Evolutionary conservation across 2,888 invertebrate species (phyloP).

Genomic region (Drosophila merina): DNA sequence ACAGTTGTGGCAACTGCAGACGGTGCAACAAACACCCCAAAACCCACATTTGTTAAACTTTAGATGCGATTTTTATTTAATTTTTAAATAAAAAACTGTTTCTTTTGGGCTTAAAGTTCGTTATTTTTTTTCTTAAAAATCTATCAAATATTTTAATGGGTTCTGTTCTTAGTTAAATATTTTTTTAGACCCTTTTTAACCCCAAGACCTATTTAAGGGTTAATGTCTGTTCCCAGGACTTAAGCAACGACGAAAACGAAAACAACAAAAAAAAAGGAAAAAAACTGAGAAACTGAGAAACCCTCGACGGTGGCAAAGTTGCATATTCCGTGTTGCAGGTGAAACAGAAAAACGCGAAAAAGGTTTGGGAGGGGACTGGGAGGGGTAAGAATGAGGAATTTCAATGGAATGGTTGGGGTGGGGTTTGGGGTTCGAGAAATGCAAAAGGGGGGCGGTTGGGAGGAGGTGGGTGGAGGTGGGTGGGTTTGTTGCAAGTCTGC

Average conservation of each 20-base stretch:
- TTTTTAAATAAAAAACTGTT: neutral
- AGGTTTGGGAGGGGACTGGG: constrained; percentile 25
- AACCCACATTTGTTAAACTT: constrained; percentile 27
- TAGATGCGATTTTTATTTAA: neutral
- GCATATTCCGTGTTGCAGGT: constrained; percentile 45
- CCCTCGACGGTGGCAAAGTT: constrained; percentile 42
- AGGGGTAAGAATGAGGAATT: constrained; percentile 9
- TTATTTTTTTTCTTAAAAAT: neutral
- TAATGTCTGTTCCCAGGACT: constrained; percentile 29
- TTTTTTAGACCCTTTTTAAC: neutral
- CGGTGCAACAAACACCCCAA: constrained; percentile 38
- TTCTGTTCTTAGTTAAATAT: neutral
- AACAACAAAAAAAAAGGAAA: constrained; percentile 11
- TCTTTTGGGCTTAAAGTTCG: neutral
- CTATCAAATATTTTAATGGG: no score
- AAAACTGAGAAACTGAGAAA: constrained; percentile 17
- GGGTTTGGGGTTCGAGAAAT: neutral
- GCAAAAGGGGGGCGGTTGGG: neutral
- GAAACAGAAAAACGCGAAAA: constrained; percentile 21
- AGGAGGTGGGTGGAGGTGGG: no score
- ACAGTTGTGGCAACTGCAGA: constrained; percentile 64
- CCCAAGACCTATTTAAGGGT: constrained; percentile 13
- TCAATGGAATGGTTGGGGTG: constrained; percentile 26
- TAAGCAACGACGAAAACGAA: constrained; percentile 24
- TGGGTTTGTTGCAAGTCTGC: constrained; percentile 16